Conservation (phyloP, 2,888 invertebrate species). For the Leptopterna dolabrata region DNA sequence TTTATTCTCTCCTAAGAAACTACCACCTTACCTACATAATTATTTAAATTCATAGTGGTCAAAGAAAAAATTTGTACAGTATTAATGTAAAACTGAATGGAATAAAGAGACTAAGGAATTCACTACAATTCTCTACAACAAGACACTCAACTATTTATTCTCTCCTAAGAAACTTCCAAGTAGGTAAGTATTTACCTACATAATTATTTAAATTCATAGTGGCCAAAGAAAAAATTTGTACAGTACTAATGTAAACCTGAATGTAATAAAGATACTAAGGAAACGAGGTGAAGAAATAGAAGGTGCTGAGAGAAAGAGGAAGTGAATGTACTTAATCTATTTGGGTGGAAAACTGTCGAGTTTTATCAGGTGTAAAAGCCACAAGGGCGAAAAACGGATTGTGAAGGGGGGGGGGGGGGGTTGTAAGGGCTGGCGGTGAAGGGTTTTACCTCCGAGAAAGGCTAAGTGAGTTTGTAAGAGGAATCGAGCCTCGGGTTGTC, state of each 20-base stretch:
- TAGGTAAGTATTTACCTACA: too few species aligned
- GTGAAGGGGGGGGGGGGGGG: neutral
- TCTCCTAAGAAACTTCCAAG: too few species aligned
- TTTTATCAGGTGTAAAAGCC: conserved; percentile 36
- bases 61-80: too few species aligned
- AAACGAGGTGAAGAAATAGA: neutral
- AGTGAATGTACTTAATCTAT: neutral
- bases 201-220: too few species aligned
- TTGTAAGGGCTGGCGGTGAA: neutral
- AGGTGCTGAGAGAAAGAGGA: neutral
- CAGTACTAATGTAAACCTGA: neutral
- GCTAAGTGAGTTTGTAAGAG: conserved; percentile 28
- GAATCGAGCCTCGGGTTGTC: neutral
- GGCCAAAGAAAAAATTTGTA: too few species aligned
- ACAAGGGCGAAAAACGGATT: neutral
- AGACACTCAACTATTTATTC: too few species aligned
- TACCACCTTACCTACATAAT: too few species aligned
- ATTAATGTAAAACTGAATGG: too few species aligned
- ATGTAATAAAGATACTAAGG: neutral
- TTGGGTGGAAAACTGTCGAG: conserved; percentile 25
- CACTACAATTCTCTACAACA: too few species aligned
- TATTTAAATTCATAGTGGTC: too few species aligned
- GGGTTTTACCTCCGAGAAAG: neutral
- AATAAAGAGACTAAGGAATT: too few species aligned
- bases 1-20: too few species aligned